These are phyloP conservation scores for Drosophila pegasa DNA, from an alignment of 2,888 invertebrate species.

Conservation along the genomic window DNA sequence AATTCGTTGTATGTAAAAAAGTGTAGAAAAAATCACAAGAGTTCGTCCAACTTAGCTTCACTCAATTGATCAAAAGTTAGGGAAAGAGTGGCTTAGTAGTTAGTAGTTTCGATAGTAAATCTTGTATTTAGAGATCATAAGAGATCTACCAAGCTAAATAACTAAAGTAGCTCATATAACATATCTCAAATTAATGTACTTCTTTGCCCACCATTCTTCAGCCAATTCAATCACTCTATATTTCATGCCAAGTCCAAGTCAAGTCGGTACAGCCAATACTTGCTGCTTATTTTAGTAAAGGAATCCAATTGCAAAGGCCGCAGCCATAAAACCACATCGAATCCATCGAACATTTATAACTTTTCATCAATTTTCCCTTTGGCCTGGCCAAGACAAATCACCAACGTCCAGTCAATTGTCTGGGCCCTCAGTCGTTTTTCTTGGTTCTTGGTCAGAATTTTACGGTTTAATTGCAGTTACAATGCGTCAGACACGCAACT, in stretches of 20 bases:
- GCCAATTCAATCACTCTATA: not conserved
- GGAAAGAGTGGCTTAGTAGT: too few species aligned
- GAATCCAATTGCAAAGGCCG: conserved; percentile 1
- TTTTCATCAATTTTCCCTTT: conserved; percentile 20
- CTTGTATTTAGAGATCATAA: not conserved
- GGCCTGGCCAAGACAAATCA: conserved; percentile 42
- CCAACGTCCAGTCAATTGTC: conserved; percentile 40
- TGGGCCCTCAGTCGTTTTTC: conserved; percentile 28
- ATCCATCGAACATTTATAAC: conserved; percentile 16
- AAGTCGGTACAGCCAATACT: not conserved
- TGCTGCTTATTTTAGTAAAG: not conserved
- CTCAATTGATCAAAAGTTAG: too few species aligned
- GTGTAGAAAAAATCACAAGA: too few species aligned
- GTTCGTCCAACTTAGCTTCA: too few species aligned
- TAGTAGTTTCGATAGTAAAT: too few species aligned
- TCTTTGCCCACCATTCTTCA: not conserved
- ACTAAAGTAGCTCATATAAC: not conserved
- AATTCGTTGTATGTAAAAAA: too few species aligned
- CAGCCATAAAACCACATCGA: conserved; percentile 28
- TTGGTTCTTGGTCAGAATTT: conserved; percentile 58
- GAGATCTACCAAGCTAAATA: not conserved
- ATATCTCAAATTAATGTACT: too few species aligned
- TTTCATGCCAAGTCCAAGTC: not conserved
- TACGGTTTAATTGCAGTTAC: conserved; percentile 77
- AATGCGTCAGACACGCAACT: conserved; percentile 64